Conservation (phyloP, 2,888 invertebrate genomes). For the Listrodromus nycthemerus region DNA sequence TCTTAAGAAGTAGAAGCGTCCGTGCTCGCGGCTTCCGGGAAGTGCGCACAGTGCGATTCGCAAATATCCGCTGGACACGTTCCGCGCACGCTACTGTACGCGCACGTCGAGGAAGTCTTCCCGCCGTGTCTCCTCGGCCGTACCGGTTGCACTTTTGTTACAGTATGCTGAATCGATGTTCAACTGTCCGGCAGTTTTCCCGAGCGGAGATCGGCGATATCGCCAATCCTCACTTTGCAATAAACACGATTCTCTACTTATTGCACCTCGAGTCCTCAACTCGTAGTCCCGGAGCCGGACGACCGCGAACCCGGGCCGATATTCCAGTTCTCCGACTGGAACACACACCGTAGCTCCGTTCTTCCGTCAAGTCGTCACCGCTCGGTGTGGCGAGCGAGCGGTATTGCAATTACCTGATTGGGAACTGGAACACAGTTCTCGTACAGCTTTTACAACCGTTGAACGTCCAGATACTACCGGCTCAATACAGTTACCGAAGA, state of each 20-base stretch:
- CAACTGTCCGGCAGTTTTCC: not conserved
- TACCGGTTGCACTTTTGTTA: constrained; percentile 5
- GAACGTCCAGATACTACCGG: constrained; percentile 19
- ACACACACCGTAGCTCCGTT: not conserved
- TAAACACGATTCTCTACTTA: constrained; percentile 75
- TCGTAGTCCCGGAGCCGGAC: not conserved
- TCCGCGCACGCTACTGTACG: constrained; percentile 2
- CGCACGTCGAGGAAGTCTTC: constrained; percentile 10
- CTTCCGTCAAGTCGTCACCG: constrained; percentile 1
- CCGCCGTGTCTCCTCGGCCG: not conserved
- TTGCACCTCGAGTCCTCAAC: not conserved
- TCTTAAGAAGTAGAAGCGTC: not conserved
- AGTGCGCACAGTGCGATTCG: constrained; percentile 37
- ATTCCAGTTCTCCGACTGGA: constrained; percentile 10
- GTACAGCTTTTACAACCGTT: not conserved
- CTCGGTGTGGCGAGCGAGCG: constrained; percentile 1
- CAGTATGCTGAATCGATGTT: constrained; percentile 18
- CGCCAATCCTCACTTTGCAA: constrained; percentile 52
- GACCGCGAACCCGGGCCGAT: not conserved
- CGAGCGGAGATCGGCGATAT: constrained; percentile 70
- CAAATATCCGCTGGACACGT: constrained; percentile 30
- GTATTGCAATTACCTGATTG: constrained; percentile 12
- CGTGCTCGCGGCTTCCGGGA: constrained; percentile 30
- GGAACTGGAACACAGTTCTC: constrained; percentile 1
- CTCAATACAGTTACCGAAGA: constrained; percentile 21